Evolutionary conservation across 2,888 invertebrate genomes (phyloP), one percentile per base, ranked within the genome.

Genomic region (Vesta saturnalis): DNA sequence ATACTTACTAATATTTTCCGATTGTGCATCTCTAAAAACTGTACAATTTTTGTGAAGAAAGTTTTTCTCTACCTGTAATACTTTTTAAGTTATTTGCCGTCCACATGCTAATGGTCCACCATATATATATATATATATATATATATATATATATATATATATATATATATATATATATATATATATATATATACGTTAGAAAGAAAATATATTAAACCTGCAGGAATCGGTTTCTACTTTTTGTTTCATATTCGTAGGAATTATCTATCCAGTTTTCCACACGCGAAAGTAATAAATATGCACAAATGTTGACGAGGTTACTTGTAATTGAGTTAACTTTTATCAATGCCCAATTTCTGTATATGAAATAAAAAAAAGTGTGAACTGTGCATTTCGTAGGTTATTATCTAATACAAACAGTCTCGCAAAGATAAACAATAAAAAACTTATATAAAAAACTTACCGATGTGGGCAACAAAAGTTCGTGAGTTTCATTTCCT

Each of bases 401-500:
- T 30, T 15, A 46, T 46, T n/a, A 14, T 6, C 46, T 12, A n/a
- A n/a, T n/a, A n/a, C n/a, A n/a, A n/a, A n/a, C n/a, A 47, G 16
- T 14, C 14, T 47, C 47, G 47, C n/a, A 47, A n/a, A 15, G 5
- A 15, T 19, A 19, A 19, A 49, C 4, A n/a, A 14, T 49, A 16
- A 19, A 2, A 46, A 47, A 60, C n/a, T 15, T n/a, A 47, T 46
- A 15, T 23, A 61, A 62, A 61, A 62, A 58, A 85, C 88, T 89
- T 85, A 91, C 91, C 86, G 87, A 88, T 80, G 89, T 86, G 19
- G 91, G 90, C 63, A 91, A 84, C 77, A 88, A 86, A 74, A 91
- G 85, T 80, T 91, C 91, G 78, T 90, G 91, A 14, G 91, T 91
- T 81, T 91, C 90, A 79, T 91, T 91, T 77, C 90, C 90, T 55